Evolutionary conservation across 2,113 vertebrate species (phyloP).

Genomic region (Rhineura floridana): DNA sequence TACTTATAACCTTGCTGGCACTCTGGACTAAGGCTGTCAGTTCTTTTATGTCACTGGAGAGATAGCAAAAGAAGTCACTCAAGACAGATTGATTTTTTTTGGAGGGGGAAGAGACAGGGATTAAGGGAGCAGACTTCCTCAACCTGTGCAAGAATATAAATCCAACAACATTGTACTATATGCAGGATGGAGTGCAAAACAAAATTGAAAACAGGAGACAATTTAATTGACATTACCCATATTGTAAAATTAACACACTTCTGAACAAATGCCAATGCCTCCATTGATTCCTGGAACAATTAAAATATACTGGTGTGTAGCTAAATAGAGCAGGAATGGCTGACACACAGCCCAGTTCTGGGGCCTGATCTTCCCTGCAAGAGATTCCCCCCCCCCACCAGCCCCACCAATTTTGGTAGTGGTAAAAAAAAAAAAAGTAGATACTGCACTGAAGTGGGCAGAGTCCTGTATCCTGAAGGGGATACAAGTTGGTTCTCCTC

Average conservation of each 20-base stretch:
- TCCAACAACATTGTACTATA: neutral
- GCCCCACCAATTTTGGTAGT: neutral
- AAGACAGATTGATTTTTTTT: neutral
- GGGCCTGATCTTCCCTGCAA: too few species aligned
- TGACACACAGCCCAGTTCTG: too few species aligned
- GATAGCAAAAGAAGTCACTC: neutral
- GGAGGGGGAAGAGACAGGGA: too few species aligned
- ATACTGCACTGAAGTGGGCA: too few species aligned
- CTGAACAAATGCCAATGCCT: neutral
- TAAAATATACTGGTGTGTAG: neutral
- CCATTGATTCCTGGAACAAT: neutral
- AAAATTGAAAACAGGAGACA: neutral
- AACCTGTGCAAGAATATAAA: neutral
- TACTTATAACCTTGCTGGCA: rapidly evolving
- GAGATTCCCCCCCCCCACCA: too few species aligned
- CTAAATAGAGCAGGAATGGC: neutral
- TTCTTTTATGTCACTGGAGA: neutral
- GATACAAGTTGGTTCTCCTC: too few species aligned
- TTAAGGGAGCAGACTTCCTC: neutral
- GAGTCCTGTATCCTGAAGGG: too few species aligned
- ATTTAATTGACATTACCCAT: neutral
- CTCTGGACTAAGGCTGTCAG: rapidly evolving
- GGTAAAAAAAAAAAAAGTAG: neutral
- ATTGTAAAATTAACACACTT: neutral
- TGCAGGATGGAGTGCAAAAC: neutral